Conservation (phyloP, 2,113 vertebrate species). For the Caloenas nicobarica region DNA sequence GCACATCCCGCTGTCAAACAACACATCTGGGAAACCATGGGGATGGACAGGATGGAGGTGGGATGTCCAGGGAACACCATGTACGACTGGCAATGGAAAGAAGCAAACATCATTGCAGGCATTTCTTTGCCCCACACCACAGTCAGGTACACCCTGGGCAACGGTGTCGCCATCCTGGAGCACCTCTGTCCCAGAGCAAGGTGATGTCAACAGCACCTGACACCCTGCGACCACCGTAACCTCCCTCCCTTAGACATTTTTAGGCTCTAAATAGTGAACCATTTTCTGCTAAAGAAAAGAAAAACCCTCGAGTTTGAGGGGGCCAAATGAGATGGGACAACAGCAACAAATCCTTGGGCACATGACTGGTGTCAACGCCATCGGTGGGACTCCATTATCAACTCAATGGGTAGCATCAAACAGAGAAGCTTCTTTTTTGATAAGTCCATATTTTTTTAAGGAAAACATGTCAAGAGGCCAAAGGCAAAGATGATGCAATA, state of each 20-base stretch:
- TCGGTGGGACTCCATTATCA: background rate
- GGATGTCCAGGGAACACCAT: background rate
- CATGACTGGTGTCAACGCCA: rapidly evolving
- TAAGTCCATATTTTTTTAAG: background rate
- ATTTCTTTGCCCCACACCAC: background rate
- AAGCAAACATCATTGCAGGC: background rate
- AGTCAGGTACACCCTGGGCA: too few relatives aligned
- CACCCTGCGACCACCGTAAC: background rate
- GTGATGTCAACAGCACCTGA: background rate
- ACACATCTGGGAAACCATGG: background rate
- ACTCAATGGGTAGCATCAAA: background rate
- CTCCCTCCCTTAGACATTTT: background rate
- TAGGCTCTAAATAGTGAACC: background rate
- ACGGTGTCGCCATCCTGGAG: background rate
- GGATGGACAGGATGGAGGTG: background rate
- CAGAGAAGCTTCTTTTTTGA: background rate
- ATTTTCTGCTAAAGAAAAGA: background rate
- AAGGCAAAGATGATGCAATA: background rate
- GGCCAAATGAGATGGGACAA: background rate
- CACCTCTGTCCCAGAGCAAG: background rate
- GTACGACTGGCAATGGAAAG: rapidly evolving
- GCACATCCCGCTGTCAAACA: background rate
- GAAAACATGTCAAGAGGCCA: background rate
- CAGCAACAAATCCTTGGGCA: rapidly evolving
- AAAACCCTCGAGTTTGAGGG: rapidly evolving